phyloP scores from a whole-genome alignment of 2,888 invertebrate genomes.

The Chrysomela aeneicollis region DNA sequence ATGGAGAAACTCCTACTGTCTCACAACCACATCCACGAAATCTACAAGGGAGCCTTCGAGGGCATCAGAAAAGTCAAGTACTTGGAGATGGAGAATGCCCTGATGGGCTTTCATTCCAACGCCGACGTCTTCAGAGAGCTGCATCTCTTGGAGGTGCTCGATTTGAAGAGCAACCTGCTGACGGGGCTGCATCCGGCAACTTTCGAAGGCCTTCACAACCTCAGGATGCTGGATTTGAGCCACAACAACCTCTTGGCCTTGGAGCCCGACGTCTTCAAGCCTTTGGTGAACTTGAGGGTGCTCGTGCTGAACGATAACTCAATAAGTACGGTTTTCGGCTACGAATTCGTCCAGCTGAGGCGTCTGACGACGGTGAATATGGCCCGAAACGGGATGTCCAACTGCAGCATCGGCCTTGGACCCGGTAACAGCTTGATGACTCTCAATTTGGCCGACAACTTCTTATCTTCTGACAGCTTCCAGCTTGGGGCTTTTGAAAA shows the following conservation, averaged over 20 bases:
- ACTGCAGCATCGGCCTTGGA: conserved; percentile 47
- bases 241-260: conserved; percentile 26
- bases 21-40: conserved; percentile 49
- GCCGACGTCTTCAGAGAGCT: conserved; percentile 42
- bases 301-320: conserved; percentile 49
- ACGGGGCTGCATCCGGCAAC: conserved; percentile 36
- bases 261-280: conserved; percentile 25
- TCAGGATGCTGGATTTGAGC: conserved; percentile 52
- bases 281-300: conserved; percentile 38
- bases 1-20: conserved; percentile 49
- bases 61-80: conserved; percentile 52
- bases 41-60: conserved; percentile 51
- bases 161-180: conserved; percentile 48
- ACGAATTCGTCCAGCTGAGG: conserved; percentile 46
- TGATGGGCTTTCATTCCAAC: conserved; percentile 35
- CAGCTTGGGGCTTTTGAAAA: conserved; percentile 49
- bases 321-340: conserved; percentile 36
- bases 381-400: conserved; percentile 48
- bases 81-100: conserved; percentile 47
- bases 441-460: conserved; percentile 51
- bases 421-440: conserved; percentile 48
- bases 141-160: conserved; percentile 46
- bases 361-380: conserved; percentile 43
- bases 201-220: conserved; percentile 50
- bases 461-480: conserved; percentile 45